Evolutionary conservation across 2,888 invertebrate genomes (phyloP).

Genomic region (Polylopha cassiicola): DNA sequence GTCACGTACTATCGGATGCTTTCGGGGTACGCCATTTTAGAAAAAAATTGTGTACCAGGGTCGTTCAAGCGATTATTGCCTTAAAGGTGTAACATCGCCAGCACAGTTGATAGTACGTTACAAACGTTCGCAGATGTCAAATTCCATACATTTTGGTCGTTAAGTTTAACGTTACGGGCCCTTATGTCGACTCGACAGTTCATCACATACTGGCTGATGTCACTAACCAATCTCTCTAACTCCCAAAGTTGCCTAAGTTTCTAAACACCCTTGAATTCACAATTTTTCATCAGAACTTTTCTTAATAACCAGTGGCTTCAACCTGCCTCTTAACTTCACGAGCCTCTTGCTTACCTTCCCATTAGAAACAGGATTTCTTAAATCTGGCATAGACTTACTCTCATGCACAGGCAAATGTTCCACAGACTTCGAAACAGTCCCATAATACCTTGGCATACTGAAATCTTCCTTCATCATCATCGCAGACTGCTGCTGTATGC

Average conservation of each 20-base stretch:
- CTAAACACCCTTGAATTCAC: conserved; percentile 25
- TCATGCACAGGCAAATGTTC: conserved; percentile 55
- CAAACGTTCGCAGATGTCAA: no score
- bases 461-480: conserved; percentile 73
- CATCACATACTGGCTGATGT: no score
- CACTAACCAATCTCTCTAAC: no score
- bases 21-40: no score
- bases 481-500: conserved; percentile 74
- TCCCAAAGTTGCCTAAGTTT: conserved; percentile 13
- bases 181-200: no score
- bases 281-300: conserved; percentile 66
- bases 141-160: no score
- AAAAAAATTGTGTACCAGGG: no score
- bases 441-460: conserved; percentile 80
- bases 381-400: conserved; percentile 72
- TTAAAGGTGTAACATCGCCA: no score
- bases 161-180: no score
- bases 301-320: conserved; percentile 69
- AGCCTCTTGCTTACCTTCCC: conserved; percentile 64
- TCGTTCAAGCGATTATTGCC: no score
- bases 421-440: conserved; percentile 51
- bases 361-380: conserved; percentile 48
- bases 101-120: no score
- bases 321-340: conserved; percentile 60
- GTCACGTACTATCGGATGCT: no score